Evolutionary conservation across 2,888 invertebrate genomes (phyloP).

Genomic region (Eupeodes latifasciatus): DNA sequence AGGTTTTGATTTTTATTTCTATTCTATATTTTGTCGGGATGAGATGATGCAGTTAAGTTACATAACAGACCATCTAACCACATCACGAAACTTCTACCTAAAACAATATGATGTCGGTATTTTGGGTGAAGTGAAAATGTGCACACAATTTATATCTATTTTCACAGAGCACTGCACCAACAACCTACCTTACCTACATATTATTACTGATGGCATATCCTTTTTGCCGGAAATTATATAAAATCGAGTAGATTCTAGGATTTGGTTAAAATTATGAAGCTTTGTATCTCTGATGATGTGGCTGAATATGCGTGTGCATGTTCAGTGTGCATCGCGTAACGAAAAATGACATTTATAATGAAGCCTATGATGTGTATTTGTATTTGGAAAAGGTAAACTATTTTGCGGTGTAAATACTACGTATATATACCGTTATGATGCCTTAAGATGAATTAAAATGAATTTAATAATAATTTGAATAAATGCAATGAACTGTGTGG

Average conservation of each 20-base stretch:
- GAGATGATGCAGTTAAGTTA: slow-evolving; percentile 5
- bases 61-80: slow-evolving; percentile 28
- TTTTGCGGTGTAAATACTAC: no score
- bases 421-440: no score
- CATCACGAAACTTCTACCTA: slow-evolving; percentile 1
- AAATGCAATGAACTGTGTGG: neutral
- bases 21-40: neutral
- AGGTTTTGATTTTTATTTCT: neutral
- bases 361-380: neutral
- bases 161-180: neutral
- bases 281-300: neutral
- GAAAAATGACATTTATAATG: slow-evolving; percentile 19
- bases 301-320: neutral
- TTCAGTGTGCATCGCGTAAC: neutral
- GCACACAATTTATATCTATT: neutral
- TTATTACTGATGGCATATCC: no score
- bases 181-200: no score
- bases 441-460: neutral
- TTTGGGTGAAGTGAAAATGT: no score
- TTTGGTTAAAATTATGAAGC: slow-evolving; percentile 7
- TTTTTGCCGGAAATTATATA: no score
- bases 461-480: neutral
- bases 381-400: neutral
- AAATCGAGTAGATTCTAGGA: no score
- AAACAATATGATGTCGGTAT: neutral